phyloP scores from a whole-genome alignment of 2,888 invertebrate genomes.

The Lithophane leautieri region DNA sequence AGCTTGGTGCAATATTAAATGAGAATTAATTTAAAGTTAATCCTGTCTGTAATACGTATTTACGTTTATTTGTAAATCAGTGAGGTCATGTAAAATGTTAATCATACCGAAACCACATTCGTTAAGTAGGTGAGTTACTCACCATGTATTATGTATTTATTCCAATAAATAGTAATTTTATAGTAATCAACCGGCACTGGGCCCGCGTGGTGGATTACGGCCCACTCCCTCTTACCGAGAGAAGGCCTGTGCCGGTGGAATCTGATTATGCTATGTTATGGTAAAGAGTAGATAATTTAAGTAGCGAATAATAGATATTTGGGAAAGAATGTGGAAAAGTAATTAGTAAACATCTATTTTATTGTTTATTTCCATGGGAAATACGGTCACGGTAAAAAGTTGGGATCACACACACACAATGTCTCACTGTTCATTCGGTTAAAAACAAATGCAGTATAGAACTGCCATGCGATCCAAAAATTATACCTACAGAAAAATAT shows the following conservation, averaged over 20 bases:
- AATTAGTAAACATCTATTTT: neutral
- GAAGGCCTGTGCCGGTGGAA: too few relatives aligned
- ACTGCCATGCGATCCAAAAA: too few relatives aligned
- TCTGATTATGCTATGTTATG: too few relatives aligned
- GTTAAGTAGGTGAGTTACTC: neutral
- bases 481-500: too few relatives aligned
- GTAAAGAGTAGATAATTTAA: too few relatives aligned
- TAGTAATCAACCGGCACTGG: too few relatives aligned
- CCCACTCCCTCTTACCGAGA: too few relatives aligned
- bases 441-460: too few relatives aligned
- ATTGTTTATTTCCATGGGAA: neutral
- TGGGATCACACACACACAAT: too few relatives aligned
- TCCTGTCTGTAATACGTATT: constrained; percentile 1
- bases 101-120: neutral
- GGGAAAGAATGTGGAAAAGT: neutral
- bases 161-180: neutral
- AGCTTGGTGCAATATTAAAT: constrained; percentile 17
- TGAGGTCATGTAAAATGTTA: constrained; percentile 27
- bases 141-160: neutral
- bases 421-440: too few relatives aligned
- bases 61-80: constrained; percentile 28
- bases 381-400: too few relatives aligned
- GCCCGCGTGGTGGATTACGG: too few relatives aligned
- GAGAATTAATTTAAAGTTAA: constrained; percentile 22
- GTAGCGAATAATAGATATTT: neutral